Evolutionary conservation across 2,113 vertebrate species (phyloP).

Genomic region (Phrynosoma platyrhinos): DNA sequence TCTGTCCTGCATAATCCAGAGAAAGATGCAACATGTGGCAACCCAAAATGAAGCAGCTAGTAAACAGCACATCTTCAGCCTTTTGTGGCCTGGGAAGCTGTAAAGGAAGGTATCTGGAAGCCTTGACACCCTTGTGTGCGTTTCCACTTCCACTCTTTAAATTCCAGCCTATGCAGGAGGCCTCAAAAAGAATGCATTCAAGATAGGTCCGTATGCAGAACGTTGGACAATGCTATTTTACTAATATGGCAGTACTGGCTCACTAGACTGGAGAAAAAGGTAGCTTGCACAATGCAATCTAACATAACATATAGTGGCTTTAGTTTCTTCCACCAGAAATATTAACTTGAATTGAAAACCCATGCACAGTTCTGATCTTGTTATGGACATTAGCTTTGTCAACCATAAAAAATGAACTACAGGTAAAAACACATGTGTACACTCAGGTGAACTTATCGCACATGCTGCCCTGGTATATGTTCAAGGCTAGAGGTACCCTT

Average conservation of each 20-base stretch:
- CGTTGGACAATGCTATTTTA: no score
- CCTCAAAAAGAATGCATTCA: not conserved
- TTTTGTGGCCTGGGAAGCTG: not conserved
- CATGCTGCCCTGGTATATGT: not conserved
- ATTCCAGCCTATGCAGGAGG: not conserved
- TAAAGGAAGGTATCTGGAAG: not conserved
- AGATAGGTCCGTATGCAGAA: not conserved
- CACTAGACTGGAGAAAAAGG: no score
- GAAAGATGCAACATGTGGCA: no score
- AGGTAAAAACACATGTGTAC: not conserved
- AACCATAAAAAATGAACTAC: not conserved
- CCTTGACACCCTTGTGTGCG: not conserved
- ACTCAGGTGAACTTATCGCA: not conserved
- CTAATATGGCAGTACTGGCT: no score
- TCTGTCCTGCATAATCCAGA: no score
- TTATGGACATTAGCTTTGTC: no score
- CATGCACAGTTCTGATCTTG: not conserved
- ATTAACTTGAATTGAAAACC: not conserved
- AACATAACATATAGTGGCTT: not conserved
- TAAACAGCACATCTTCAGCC: no score
- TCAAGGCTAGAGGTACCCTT: not conserved
- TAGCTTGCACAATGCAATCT: not conserved
- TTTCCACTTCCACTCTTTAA: not conserved
- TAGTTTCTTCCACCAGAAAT: not conserved
- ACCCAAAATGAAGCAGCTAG: no score